Percentiles rank a stretch among this genome's conserved stretches.
Conservation (phyloP, 2,888 invertebrate species). For the Oconnorella tubifera region DNA sequence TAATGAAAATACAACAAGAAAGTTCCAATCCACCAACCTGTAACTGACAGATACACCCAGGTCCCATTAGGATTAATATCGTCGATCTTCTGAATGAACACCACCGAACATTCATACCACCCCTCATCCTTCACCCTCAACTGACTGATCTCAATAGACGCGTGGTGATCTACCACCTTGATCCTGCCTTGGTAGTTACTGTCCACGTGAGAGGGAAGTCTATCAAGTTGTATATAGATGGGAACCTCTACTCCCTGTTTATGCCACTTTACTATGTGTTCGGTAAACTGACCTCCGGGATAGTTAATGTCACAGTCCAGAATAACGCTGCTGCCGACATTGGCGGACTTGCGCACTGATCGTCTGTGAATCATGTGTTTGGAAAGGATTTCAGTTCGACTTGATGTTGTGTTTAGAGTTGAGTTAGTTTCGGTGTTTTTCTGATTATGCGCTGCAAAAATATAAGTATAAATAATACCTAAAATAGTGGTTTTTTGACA, state of each 20-base stretch:
- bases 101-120: slow-evolving; percentile 93
- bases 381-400: not conserved
- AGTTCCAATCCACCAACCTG: slow-evolving; percentile 64
- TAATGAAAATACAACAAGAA: not conserved
- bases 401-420: no score
- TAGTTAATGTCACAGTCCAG: slow-evolving; percentile 98
- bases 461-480: no score
- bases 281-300: slow-evolving; percentile 68
- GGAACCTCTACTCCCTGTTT: slow-evolving; percentile 92
- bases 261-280: slow-evolving; percentile 96
- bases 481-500: no score
- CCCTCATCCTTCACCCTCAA: slow-evolving; percentile 90
- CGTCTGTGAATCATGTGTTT: slow-evolving; percentile 18
- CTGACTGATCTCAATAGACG: slow-evolving; percentile 87
- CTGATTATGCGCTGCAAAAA: no score
- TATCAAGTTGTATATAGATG: slow-evolving; percentile 97
- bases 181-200: slow-evolving; percentile 57
- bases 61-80: slow-evolving; percentile 84
- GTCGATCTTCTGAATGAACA: slow-evolving; percentile 89
- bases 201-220: slow-evolving; percentile 92
- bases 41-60: slow-evolving; percentile 96
- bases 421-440: no score
- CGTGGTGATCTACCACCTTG: slow-evolving; percentile 29
- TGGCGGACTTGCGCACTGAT: slow-evolving; percentile 75
- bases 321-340: slow-evolving; percentile 92